Conservation (phyloP, 2,888 invertebrate genomes). For the Trissoscelio sp. region DNA sequence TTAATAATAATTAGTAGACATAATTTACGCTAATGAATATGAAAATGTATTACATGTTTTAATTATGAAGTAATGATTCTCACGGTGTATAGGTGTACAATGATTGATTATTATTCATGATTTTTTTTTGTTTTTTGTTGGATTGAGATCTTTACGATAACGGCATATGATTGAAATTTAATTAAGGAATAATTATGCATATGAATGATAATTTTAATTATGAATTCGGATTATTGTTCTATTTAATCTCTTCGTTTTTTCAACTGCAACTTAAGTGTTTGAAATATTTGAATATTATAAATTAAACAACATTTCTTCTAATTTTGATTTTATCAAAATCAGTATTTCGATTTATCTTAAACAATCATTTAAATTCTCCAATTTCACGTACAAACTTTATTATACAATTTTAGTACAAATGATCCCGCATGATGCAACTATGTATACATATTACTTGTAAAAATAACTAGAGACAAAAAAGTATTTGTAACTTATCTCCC, state of each 20-base stretch:
- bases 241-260: neutral
- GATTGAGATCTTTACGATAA: constrained; percentile 22
- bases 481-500: constrained; percentile 3
- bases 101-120: constrained; percentile 53
- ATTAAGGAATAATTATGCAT: constrained; percentile 33
- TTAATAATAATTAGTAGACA: constrained; percentile 21
- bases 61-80: constrained; percentile 44
- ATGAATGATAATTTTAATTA: constrained; percentile 12
- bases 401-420: neutral
- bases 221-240: neutral
- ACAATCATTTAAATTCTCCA: neutral
- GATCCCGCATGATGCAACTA: constrained; percentile 17
- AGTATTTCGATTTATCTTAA: no score
- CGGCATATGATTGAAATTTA: constrained; percentile 37
- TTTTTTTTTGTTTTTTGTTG: constrained; percentile 19
- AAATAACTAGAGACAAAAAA: neutral
- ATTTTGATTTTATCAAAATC: no score
- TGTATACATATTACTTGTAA: neutral
- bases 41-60: constrained; percentile 40
- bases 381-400: neutral
- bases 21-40: constrained; percentile 50
- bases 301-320: no score
- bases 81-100: constrained; percentile 39
- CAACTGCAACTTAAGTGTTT: neutral
- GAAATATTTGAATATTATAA: neutral